Percentiles rank a stretch among this genome's conserved stretches.
phyloP scores from a whole-genome alignment of 2,888 invertebrate species.

The Epinotia bilunana region DNA sequence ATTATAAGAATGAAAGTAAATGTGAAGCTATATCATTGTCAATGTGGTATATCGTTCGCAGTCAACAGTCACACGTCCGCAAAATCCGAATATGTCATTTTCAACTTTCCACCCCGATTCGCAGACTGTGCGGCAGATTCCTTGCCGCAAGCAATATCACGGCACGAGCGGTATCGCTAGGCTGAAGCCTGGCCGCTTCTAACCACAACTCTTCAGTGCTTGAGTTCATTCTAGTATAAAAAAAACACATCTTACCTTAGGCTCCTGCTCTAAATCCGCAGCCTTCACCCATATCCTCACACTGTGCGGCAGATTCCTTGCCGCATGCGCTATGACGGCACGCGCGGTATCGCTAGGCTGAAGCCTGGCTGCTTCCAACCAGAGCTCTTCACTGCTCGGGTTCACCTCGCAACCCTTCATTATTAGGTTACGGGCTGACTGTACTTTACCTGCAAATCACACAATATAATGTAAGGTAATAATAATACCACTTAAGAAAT shows the following conservation, averaged over 20 bases:
- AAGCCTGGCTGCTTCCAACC: constrained; percentile 98
- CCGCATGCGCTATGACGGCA: constrained; percentile 98
- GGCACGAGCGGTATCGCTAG: constrained; percentile 96
- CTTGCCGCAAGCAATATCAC: constrained; percentile 98
- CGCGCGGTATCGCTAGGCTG: constrained; percentile 97
- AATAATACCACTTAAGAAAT: no score
- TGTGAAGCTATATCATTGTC: no score
- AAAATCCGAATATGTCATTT: no score
- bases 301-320: constrained; percentile 96
- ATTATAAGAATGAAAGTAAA: no score
- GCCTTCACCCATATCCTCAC: constrained; percentile 99
- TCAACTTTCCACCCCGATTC: constrained; percentile 95
- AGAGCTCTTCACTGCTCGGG: constrained; percentile 97
- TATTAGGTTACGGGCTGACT: constrained; percentile 97
- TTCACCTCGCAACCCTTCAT: constrained; percentile 99
- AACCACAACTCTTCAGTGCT: constrained; percentile 99
- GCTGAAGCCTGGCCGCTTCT: constrained; percentile 97
- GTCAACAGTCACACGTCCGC: no score
- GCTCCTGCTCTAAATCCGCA: constrained; percentile 96
- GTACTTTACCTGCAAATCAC: constrained; percentile 87
- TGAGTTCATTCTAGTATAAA: constrained; percentile 87
- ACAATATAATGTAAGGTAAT: not conserved
- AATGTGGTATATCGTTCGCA: no score
- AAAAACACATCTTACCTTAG: constrained; percentile 82
- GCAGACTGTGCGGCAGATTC: constrained; percentile 97